Evolutionary conservation across 2,113 vertebrate species (phyloP).

Genomic region (Poecilia latipinna): DNA sequence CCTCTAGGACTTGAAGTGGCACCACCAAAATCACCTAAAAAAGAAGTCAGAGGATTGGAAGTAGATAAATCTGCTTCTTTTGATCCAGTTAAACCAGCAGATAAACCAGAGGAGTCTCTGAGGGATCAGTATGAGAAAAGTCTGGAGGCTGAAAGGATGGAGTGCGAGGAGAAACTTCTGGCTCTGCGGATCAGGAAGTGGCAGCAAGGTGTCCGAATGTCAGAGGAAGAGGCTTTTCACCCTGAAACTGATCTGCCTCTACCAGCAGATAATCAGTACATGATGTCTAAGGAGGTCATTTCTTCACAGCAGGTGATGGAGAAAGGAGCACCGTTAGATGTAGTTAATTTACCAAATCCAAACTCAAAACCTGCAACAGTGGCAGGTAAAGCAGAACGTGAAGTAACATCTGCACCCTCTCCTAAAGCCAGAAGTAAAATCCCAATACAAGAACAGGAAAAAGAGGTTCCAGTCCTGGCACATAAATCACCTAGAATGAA

Average conservation of each 20-base stretch:
- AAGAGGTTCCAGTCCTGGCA: background rate
- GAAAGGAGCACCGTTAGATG: constrained; percentile 9
- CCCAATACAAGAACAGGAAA: constrained; percentile 21
- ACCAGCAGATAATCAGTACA: constrained; percentile 24
- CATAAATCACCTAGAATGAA: constrained; percentile 37
- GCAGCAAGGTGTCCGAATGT: constrained; percentile 70
- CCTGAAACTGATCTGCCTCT: constrained; percentile 46
- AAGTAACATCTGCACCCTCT: background rate
- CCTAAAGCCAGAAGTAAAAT: constrained; percentile 14
- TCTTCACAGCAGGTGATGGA: background rate
- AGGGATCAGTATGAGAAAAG: constrained; percentile 69
- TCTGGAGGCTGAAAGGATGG: constrained; percentile 65
- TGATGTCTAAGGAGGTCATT: background rate
- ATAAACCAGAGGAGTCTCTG: constrained; percentile 47
- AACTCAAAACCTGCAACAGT: background rate
- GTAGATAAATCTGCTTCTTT: constrained; percentile 1
- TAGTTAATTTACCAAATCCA: background rate
- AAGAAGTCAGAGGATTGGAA: constrained; percentile 20
- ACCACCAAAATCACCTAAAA: constrained; percentile 22
- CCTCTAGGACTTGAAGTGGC: background rate
- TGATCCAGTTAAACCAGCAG: constrained; percentile 48
- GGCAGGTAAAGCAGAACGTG: constrained; percentile 6
- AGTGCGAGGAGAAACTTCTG: constrained; percentile 74
- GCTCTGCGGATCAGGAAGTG: constrained; percentile 71
- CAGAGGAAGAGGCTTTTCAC: constrained; percentile 51